Conservation (phyloP, 2,113 vertebrate species). For the Tenebrosternarchus preto region DNA sequence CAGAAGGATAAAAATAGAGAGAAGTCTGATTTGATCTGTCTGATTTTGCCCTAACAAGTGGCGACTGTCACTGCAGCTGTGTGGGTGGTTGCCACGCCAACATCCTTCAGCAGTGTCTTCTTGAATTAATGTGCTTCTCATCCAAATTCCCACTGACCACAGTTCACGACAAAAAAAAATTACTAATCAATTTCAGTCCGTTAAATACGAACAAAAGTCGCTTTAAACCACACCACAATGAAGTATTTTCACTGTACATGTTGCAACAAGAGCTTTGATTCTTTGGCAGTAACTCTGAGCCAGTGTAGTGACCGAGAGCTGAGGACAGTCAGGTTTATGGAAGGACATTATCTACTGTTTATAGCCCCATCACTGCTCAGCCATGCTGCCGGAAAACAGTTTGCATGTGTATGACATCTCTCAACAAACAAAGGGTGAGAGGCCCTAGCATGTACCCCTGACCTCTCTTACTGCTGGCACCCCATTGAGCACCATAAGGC, state of each 20-base stretch:
- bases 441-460: slow-evolving; percentile 25
- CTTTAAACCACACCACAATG: too few species aligned
- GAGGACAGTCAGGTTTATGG: slow-evolving; percentile 35
- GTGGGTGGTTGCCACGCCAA: slow-evolving; percentile 12
- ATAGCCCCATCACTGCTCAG: slow-evolving; percentile 33
- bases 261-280: too few species aligned
- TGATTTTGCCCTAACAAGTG: not conserved
- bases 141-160: not conserved
- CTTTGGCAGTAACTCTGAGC: not conserved
- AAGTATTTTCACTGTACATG: too few species aligned
- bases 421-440: slow-evolving; percentile 43
- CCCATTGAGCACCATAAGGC: slow-evolving; percentile 72
- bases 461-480: slow-evolving; percentile 37
- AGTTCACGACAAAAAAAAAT: not conserved
- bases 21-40: slow-evolving; percentile 1
- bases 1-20: slow-evolving; percentile 45
- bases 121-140: not conserved
- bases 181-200: too few species aligned
- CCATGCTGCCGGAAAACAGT: slow-evolving; percentile 52
- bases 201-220: too few species aligned
- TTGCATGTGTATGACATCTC: slow-evolving; percentile 53
- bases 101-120: not conserved
- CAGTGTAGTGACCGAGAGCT: not conserved
- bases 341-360: slow-evolving; percentile 30
- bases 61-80: slow-evolving; percentile 33